These are phyloP conservation scores for Plagiodera versicolora DNA, from an alignment of 2,888 invertebrate species.

Conservation along the genomic window DNA sequence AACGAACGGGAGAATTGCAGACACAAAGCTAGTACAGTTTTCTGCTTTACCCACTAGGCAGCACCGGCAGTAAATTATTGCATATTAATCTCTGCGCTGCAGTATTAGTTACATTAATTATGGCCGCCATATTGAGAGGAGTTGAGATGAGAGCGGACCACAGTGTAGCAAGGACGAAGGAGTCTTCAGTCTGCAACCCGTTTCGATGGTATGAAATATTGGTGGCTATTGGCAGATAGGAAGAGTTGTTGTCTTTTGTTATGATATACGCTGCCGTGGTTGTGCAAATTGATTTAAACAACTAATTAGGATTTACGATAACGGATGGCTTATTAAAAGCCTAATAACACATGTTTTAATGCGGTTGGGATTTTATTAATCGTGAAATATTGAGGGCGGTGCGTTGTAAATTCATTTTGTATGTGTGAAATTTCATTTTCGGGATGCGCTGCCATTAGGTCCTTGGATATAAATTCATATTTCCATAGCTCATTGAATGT, in stretches of 20 bases:
- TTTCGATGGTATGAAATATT: constrained; percentile 34
- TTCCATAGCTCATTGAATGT: not conserved
- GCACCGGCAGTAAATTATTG: constrained; percentile 56
- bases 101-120: constrained; percentile 58
- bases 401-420: constrained; percentile 44
- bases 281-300: constrained; percentile 47
- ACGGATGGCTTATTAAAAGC: constrained; percentile 49
- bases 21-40: constrained; percentile 53
- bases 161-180: constrained; percentile 40
- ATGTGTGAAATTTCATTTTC: constrained; percentile 18
- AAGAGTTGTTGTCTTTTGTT: constrained; percentile 34
- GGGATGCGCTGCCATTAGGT: constrained; percentile 15
- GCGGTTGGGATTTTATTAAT: constrained; percentile 48
- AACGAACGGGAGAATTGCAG: constrained; percentile 48
- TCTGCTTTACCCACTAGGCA: constrained; percentile 51
- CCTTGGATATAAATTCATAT: not conserved
- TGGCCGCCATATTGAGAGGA: constrained; percentile 53
- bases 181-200: constrained; percentile 15
- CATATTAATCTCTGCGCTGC: constrained; percentile 57
- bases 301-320: constrained; percentile 45
- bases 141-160: constrained; percentile 47
- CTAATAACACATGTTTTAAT: constrained; percentile 46
- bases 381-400: constrained; percentile 48
- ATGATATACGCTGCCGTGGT: constrained; percentile 28
- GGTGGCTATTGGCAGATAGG: constrained; percentile 29